Evolutionary conservation across 2,113 vertebrate genomes (phyloP).

Genomic region (Dendropsophus ebraccatus): DNA sequence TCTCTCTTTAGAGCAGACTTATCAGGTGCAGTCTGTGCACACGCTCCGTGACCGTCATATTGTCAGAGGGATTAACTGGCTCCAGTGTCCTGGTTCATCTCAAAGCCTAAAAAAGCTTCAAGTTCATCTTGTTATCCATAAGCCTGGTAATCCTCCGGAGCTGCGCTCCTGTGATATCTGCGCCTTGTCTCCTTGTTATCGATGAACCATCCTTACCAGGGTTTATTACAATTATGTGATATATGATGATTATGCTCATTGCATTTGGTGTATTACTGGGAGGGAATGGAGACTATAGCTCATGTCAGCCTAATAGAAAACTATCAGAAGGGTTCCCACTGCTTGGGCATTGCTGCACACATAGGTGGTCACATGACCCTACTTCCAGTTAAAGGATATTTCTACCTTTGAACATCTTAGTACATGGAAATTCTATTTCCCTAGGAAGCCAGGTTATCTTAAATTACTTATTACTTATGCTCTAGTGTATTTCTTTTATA

Average conservation of each 20-base stretch:
- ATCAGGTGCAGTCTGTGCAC: neutral
- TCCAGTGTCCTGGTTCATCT: neutral
- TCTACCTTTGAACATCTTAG: too few species aligned
- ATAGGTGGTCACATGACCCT: too few species aligned
- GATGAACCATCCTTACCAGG: neutral
- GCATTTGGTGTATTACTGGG: neutral
- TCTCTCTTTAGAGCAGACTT: neutral
- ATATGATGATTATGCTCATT: neutral
- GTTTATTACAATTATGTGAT: neutral
- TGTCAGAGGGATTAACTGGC: conserved; percentile 33
- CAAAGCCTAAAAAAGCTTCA: conserved; percentile 5
- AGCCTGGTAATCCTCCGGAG: conserved; percentile 16
- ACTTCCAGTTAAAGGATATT: too few species aligned
- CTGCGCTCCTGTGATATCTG: neutral
- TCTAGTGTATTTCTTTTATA: too few species aligned
- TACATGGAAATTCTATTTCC: too few species aligned
- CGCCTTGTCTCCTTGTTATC: neutral
- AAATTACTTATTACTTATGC: too few species aligned
- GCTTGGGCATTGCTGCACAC: too few species aligned
- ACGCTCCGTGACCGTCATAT: neutral
- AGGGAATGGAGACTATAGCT: neutral
- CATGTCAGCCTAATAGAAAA: neutral
- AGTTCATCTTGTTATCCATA: conserved; percentile 42
- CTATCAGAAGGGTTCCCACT: neutral
- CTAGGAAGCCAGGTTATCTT: too few species aligned